phyloP scores from a whole-genome alignment of 1,140 invertebrate species.

The Melipona quadrifasciata region DNA sequence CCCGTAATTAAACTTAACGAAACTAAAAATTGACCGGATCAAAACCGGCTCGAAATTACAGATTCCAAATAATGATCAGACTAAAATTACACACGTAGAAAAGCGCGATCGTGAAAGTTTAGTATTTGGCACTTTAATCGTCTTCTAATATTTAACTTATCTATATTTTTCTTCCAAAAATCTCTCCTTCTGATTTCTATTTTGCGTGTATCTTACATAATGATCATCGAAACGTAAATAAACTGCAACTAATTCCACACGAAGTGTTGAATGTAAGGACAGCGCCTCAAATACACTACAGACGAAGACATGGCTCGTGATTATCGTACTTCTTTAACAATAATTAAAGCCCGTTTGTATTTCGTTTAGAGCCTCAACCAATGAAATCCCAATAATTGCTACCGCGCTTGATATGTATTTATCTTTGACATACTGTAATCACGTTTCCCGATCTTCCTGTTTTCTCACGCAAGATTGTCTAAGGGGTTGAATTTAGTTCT shows the following conservation, averaged over 20 bases:
- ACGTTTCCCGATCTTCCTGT: neutral
- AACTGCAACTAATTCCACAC: neutral
- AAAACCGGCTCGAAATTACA: neutral
- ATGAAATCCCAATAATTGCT: neutral
- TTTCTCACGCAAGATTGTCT: neutral
- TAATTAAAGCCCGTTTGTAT: neutral
- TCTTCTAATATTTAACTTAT: neutral
- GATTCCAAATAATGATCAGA: neutral
- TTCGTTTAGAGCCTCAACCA: neutral
- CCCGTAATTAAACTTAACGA: too few species aligned
- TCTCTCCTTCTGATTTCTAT: neutral
- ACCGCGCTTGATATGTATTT: neutral
- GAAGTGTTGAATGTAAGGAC: neutral
- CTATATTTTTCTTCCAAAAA: neutral
- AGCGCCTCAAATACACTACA: neutral
- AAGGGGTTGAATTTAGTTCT: too few species aligned
- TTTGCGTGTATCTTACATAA: neutral
- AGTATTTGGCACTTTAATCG: neutral
- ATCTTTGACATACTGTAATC: neutral
- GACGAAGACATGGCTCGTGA: neutral
- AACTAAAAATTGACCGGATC: neutral
- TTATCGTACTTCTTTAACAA: neutral
- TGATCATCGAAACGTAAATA: neutral
- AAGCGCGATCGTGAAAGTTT: too few species aligned
- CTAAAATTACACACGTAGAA: neutral